A percentile compares a stretch with the other conserved stretches of the same genome.
These are phyloP conservation scores for Molanna angustata DNA, from an alignment of 2,888 invertebrate species.

Conservation along the genomic window DNA sequence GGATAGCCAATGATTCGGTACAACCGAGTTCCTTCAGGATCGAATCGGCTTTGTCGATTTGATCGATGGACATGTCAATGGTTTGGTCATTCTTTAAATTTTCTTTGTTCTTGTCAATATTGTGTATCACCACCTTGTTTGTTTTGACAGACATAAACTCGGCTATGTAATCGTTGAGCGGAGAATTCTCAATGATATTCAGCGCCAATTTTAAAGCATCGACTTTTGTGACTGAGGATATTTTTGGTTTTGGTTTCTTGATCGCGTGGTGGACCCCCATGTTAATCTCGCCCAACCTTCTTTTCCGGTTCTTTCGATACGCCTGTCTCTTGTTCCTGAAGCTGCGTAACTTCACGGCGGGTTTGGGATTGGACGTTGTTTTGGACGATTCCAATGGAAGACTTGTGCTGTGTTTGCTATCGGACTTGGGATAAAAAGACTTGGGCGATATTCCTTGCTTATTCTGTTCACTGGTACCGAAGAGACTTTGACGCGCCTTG, in stretches of 20 bases:
- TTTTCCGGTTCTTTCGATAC: slow-evolving; percentile 30
- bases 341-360: slow-evolving; percentile 34
- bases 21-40: slow-evolving; percentile 29
- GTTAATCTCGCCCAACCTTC: slow-evolving; percentile 61
- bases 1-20: slow-evolving; percentile 12
- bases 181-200: slow-evolving; percentile 38
- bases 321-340: slow-evolving; percentile 31
- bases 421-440: slow-evolving; percentile 55
- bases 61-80: slow-evolving; percentile 23
- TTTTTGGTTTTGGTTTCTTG: slow-evolving; percentile 54
- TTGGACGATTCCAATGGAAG: slow-evolving; percentile 5
- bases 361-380: slow-evolving; percentile 39
- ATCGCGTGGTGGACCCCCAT: slow-evolving; percentile 64
- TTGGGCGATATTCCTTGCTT: slow-evolving; percentile 54
- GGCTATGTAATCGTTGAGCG: slow-evolving; percentile 36
- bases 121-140: not conserved
- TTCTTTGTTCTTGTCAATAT: not conserved
- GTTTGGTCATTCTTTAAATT: not conserved
- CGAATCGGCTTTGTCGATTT: slow-evolving; percentile 30
- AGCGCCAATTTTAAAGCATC: slow-evolving; percentile 37
- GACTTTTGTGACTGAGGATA: slow-evolving; percentile 33
- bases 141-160: slow-evolving; percentile 30
- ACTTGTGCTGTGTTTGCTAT: slow-evolving; percentile 37
- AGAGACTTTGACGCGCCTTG: slow-evolving; percentile 49
- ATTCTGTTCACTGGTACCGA: slow-evolving; percentile 47